Evolutionary conservation across 2,888 invertebrate genomes (phyloP).

Genomic region (Trissonchulus sp.): DNA sequence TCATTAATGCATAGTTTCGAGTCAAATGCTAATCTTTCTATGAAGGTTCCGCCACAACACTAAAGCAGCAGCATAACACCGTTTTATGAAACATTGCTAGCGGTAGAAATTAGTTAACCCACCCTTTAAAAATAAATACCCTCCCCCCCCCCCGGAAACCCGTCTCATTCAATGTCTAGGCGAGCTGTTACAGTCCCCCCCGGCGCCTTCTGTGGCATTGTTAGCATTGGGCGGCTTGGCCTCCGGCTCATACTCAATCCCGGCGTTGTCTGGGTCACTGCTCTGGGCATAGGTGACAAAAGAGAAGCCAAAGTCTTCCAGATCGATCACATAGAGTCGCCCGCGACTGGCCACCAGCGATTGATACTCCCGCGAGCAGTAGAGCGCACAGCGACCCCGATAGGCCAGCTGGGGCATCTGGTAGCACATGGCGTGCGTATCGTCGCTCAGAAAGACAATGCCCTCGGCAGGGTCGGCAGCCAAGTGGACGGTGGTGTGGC

Average conservation of each 20-base stretch:
- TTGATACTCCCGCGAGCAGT: background rate
- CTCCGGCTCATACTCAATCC: conserved; percentile 1
- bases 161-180: no score
- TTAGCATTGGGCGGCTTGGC: background rate
- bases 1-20: no score
- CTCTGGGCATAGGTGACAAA: background rate
- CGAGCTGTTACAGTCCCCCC: no score
- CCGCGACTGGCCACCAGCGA: background rate
- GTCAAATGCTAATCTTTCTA: no score
- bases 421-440: background rate
- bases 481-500: background rate
- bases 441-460: background rate
- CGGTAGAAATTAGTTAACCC: no score
- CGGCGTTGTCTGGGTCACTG: background rate
- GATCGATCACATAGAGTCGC: background rate
- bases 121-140: no score
- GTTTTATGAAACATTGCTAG: no score
- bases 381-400: background rate
- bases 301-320: background rate
- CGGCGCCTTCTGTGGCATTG: no score
- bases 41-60: no score
- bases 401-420: background rate
- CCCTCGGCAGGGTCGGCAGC: background rate
- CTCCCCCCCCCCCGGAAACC: no score
- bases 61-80: no score